phyloP scores from a whole-genome alignment of 2,888 invertebrate species.

The Torymus texanus region DNA sequence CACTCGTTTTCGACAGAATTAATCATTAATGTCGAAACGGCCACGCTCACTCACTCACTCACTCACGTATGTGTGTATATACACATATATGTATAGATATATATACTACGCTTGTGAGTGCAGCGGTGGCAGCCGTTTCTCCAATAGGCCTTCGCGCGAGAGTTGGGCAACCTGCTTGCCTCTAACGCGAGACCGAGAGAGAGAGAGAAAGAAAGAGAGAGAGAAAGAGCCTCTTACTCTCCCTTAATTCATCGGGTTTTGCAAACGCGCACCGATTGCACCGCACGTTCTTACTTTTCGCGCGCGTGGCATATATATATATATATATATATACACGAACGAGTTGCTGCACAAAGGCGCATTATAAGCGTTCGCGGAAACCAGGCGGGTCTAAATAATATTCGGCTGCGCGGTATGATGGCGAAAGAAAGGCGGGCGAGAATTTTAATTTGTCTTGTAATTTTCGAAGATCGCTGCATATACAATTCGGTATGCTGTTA shows the following conservation, averaged over 20 bases:
- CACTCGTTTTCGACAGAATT: slow-evolving; percentile 32
- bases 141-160: slow-evolving; percentile 19
- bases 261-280: slow-evolving; percentile 52
- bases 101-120: neutral
- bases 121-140: slow-evolving; percentile 36
- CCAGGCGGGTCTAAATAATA: too few relatives aligned
- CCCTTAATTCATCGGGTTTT: slow-evolving; percentile 62
- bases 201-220: neutral
- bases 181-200: neutral
- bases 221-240: slow-evolving; percentile 39
- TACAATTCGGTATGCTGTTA: neutral
- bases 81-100: too few relatives aligned
- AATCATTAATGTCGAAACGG: slow-evolving; percentile 57
- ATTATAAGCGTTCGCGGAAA: too few relatives aligned
- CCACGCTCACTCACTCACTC: slow-evolving; percentile 36
- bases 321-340: too few relatives aligned
- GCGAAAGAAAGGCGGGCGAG: too few relatives aligned
- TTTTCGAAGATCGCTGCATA: too few relatives aligned
- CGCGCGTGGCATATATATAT: neutral
- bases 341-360: neutral
- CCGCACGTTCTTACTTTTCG: slow-evolving; percentile 1
- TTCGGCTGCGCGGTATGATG: too few relatives aligned
- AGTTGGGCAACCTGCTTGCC: slow-evolving; percentile 28
- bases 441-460: too few relatives aligned
- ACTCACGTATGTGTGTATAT: too few relatives aligned